Percentiles rank a stretch among this genome's conserved stretches.
These are phyloP conservation scores for Corvus moneduloides DNA, from an alignment of 2,113 vertebrate species.

Conservation along the genomic window DNA sequence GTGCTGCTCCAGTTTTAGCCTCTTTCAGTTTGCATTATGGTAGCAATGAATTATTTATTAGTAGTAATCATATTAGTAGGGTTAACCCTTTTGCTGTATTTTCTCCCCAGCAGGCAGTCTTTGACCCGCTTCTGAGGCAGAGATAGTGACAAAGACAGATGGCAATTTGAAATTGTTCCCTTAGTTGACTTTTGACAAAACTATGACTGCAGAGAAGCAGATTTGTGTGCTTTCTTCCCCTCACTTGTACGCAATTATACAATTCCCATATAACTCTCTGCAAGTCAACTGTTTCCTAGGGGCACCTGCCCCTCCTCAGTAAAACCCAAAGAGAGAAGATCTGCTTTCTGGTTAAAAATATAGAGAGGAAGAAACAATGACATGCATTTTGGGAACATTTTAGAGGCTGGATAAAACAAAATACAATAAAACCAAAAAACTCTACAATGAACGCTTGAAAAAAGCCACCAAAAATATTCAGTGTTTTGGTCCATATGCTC, in stretches of 20 bases:
- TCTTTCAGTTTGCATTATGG: not conserved
- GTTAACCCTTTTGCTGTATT: not conserved
- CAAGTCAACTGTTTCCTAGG: not conserved
- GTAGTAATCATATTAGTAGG: not conserved
- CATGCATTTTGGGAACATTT: not conserved
- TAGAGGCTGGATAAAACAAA: not conserved
- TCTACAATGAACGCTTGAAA: not conserved
- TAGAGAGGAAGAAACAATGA: not conserved
- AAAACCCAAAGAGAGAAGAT: not conserved
- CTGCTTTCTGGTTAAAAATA: not conserved
- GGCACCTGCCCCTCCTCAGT: not conserved
- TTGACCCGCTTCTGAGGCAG: not conserved
- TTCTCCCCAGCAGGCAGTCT: not conserved
- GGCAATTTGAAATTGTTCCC: not conserved
- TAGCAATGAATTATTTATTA: not conserved
- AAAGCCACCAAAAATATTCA: not conserved
- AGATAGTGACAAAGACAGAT: not conserved
- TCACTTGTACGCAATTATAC: fast-evolving
- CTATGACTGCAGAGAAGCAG: not conserved
- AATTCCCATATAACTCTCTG: not conserved
- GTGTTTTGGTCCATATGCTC: not conserved
- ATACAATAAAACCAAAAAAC: not conserved
- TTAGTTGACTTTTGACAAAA: not conserved
- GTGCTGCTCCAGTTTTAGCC: not conserved
- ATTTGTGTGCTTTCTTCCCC: not conserved